Percentiles rank a stretch among this genome's conserved stretches.
Evolutionary conservation across 2,888 invertebrate species (phyloP).

Genomic region (Steromphala cineraria): DNA sequence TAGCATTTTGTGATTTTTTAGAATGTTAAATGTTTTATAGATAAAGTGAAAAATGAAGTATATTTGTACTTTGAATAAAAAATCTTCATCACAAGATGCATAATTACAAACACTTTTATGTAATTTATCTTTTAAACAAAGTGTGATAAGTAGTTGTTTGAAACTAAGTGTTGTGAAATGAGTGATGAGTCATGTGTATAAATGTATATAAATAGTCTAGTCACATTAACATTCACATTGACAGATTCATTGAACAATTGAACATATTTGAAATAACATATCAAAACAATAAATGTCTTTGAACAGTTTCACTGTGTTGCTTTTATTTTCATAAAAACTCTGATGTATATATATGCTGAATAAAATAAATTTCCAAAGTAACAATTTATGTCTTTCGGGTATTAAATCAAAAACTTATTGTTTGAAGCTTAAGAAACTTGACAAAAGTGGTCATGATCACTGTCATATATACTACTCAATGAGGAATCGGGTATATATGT

Average conservation of each 20-base stretch:
- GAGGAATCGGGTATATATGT: too few relatives aligned
- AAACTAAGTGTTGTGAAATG: neutral
- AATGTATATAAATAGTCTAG: conserved; percentile 18
- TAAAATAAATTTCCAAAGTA: too few relatives aligned
- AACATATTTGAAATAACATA: conserved; percentile 17
- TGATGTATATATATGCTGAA: too few relatives aligned
- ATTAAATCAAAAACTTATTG: too few relatives aligned
- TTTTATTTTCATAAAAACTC: neutral
- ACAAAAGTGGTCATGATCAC: too few relatives aligned
- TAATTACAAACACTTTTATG: neutral
- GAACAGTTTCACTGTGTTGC: neutral
- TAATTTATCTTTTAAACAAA: neutral
- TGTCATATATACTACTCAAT: too few relatives aligned
- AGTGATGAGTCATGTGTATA: neutral
- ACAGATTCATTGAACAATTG: neutral
- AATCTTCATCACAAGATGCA: neutral
- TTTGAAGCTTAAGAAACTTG: too few relatives aligned
- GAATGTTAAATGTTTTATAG: neutral
- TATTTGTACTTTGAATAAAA: conserved; percentile 16
- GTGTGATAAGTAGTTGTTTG: neutral
- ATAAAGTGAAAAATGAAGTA: neutral
- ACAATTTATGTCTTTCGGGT: too few relatives aligned
- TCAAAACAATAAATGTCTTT: conserved; percentile 16
- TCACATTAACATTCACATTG: conserved; percentile 1
- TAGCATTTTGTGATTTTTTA: neutral